Conservation (phyloP, 2,113 vertebrate species). For the Mystacornis crossleyi region DNA sequence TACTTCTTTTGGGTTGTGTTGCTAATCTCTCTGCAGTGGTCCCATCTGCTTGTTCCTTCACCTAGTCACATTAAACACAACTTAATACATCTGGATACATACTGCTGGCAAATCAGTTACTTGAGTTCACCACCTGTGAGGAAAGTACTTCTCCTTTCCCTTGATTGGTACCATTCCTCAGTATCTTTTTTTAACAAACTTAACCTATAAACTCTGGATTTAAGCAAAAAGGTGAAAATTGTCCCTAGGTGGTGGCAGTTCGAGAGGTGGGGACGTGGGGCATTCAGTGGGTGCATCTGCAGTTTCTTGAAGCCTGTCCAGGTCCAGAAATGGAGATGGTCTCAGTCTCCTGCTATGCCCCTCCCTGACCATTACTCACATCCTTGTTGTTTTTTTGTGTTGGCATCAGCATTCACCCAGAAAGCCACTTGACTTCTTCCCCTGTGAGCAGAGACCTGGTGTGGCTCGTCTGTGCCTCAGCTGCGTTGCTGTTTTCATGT, state of each 20-base stretch:
- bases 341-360: neutral
- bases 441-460: neutral
- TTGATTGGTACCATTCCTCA: rapidly evolving
- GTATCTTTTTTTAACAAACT: neutral
- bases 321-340: neutral
- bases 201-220: neutral
- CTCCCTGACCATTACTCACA: neutral
- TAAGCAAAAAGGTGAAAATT: neutral
- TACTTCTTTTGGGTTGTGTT: neutral
- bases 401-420: neutral
- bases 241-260: neutral
- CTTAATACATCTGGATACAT: neutral
- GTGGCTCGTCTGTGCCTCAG: rapidly evolving
- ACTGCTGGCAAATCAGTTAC: neutral
- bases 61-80: neutral
- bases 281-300: neutral
- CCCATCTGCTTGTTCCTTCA: neutral
- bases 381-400: neutral
- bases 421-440: neutral
- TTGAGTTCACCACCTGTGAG: neutral
- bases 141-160: neutral
- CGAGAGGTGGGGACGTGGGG: neutral
- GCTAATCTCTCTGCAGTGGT: neutral
- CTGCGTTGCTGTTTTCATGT: rapidly evolving
- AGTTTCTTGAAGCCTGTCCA: neutral